These are phyloP conservation scores for Ameiurus melas DNA, from an alignment of 2,113 vertebrate species.

Conservation along the genomic window DNA sequence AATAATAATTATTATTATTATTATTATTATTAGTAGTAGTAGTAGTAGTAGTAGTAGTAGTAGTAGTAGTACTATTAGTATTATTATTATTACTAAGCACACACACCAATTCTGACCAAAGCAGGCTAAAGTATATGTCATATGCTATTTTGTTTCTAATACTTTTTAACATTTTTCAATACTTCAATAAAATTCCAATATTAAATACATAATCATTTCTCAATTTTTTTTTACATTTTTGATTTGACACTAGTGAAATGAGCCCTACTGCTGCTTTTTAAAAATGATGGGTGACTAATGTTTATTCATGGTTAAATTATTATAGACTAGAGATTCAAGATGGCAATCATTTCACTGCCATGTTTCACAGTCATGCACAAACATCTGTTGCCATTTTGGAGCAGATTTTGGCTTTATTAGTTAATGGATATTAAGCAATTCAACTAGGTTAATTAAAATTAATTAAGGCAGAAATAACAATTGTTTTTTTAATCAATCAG, in stretches of 20 bases:
- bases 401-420: constrained; percentile 3
- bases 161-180: neutral
- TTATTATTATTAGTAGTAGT: no score
- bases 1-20: neutral
- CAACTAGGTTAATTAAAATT: neutral
- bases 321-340: neutral
- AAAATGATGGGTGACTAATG: neutral
- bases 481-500: neutral
- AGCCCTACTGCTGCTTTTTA: neutral
- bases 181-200: neutral
- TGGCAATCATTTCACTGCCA: constrained; percentile 8
- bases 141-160: neutral
- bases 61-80: no score
- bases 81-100: neutral
- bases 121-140: neutral
- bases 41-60: no score
- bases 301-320: neutral
- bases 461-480: neutral
- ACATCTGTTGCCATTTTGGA: constrained; percentile 22
- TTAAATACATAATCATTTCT: no score
- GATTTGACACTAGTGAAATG: neutral
- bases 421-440: constrained; percentile 22
- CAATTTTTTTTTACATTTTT: neutral
- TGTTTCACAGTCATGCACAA: constrained; percentile 1
- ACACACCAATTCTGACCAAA: neutral